A percentile compares a stretch with the other conserved stretches of the same genome.
phyloP scores from a whole-genome alignment of 2,113 vertebrate species.

The Solenodon paradoxus region DNA sequence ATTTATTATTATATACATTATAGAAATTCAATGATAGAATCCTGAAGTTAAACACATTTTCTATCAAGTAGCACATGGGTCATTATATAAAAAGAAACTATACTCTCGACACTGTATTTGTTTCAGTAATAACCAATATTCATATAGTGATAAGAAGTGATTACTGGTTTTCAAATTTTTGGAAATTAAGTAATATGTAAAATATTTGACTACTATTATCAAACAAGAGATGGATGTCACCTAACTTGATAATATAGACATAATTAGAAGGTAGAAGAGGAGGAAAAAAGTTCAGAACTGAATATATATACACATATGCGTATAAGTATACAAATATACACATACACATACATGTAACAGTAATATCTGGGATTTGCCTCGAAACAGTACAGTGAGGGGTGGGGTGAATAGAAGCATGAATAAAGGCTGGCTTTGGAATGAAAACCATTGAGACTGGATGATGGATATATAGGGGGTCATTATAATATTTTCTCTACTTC shows the following conservation, averaged over 20 bases:
- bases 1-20: too few species aligned
- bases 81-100: background rate
- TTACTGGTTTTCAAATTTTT: constrained; percentile 17
- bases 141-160: background rate
- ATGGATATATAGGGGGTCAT: too few species aligned
- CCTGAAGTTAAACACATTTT: background rate
- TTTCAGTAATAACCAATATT: background rate
- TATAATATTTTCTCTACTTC: too few species aligned
- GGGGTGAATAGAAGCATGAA: too few species aligned
- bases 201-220: background rate
- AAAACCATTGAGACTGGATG: too few species aligned
- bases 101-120: background rate
- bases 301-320: too few species aligned
- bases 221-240: background rate
- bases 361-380: too few species aligned
- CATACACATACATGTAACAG: too few species aligned
- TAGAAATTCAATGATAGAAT: too few species aligned
- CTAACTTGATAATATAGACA: background rate
- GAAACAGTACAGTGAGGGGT: too few species aligned
- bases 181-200: background rate
- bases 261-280: background rate
- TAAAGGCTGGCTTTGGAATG: too few species aligned
- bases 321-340: too few species aligned
- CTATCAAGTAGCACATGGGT: background rate
- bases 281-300: background rate